Evolutionary conservation across 2,113 vertebrate genomes (phyloP).

Genomic region (Eulemur rufifrons): DNA sequence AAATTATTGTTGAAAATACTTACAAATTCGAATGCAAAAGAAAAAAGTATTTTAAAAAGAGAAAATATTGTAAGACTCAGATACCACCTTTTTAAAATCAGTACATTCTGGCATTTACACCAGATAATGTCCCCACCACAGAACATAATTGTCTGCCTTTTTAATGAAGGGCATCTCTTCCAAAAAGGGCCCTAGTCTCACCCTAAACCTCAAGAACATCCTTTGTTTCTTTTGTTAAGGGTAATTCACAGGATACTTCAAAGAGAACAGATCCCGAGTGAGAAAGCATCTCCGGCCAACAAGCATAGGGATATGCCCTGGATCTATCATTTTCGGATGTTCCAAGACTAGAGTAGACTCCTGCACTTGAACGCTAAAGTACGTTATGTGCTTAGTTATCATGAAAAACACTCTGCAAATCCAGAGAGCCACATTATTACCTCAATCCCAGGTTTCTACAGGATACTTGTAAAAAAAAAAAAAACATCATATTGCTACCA

Average conservation of each 20-base stretch:
- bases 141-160: background rate
- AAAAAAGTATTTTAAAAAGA: background rate
- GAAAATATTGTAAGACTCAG: background rate
- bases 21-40: background rate
- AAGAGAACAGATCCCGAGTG: background rate
- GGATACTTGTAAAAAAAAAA: background rate
- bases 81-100: background rate
- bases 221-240: slow-evolving; percentile 36
- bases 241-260: background rate
- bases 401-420: background rate
- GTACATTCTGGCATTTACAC: background rate
- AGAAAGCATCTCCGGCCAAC: background rate
- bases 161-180: background rate
- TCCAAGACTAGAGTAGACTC: background rate
- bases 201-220: background rate
- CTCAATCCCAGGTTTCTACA: background rate
- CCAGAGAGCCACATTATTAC: background rate
- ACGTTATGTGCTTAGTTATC: background rate
- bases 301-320: background rate
- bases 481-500: background rate
- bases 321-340: background rate
- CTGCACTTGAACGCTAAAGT: background rate
- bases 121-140: background rate
- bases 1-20: background rate
- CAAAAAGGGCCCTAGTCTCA: background rate